A percentile compares a stretch with the other conserved stretches of the same genome.
Conservation (phyloP, 2,797 vertebrate species). For the Molossus alvarezi region DNA sequence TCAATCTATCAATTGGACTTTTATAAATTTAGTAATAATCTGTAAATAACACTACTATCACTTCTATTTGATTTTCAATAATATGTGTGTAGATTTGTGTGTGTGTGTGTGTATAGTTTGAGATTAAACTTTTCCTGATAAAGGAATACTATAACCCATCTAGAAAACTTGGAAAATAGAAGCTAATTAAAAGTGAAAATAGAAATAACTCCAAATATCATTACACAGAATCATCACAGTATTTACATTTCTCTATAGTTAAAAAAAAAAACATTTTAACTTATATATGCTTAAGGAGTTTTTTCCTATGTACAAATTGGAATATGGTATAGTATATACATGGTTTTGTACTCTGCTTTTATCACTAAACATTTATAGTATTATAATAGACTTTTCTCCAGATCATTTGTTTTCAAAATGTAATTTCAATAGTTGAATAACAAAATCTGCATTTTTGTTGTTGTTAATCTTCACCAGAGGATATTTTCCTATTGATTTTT, state of each 20-base stretch:
- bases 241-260: background rate
- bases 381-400: background rate
- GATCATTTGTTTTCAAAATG: background rate
- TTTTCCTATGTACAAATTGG: background rate
- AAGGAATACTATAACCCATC: background rate
- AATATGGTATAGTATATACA: background rate
- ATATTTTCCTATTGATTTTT: too few relatives aligned
- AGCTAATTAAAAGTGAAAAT: constrained; percentile 12
- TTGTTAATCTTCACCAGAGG: too few relatives aligned
- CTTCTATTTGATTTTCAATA: constrained; percentile 43
- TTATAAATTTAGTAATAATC: constrained; percentile 15
- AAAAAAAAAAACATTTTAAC: background rate
- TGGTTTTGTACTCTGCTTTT: background rate
- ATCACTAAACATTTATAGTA: background rate
- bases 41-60: background rate
- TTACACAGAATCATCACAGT: background rate
- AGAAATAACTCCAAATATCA: constrained; percentile 4
- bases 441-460: constrained; percentile 24
- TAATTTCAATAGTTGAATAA: background rate
- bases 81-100: background rate
- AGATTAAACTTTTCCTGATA: constrained; percentile 10
- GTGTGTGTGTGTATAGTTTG: background rate
- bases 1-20: background rate
- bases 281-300: background rate
- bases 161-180: constrained; percentile 20